Conservation (phyloP, 1,140 invertebrate genomes). For the Thaumetopoea pityocampa region DNA sequence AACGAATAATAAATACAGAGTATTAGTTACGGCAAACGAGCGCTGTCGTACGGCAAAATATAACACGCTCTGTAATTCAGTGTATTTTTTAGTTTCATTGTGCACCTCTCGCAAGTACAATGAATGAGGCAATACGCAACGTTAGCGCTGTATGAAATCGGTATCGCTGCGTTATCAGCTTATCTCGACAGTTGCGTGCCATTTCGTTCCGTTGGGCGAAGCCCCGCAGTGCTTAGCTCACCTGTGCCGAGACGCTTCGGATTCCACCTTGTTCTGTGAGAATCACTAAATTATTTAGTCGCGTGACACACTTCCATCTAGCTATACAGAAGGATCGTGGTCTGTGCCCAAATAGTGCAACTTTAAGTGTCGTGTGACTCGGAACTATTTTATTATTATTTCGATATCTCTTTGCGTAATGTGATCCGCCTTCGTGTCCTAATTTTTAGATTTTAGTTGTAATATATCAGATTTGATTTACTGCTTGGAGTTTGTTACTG, state of each 20-base stretch:
- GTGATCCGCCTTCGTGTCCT: constrained; percentile 4
- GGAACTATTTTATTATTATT: constrained; percentile 14
- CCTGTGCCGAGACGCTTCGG: constrained; percentile 35
- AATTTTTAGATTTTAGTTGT: constrained; percentile 8
- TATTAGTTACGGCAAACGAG: not conserved
- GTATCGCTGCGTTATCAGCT: constrained; percentile 66
- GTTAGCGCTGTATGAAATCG: constrained; percentile 40
- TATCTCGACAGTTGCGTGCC: constrained; percentile 61
- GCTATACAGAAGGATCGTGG: constrained; percentile 24
- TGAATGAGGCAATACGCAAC: constrained; percentile 26
- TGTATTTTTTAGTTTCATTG: not conserved
- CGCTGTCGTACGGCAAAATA: not conserved
- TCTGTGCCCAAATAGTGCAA: constrained; percentile 24
- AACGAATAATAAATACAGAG: too few relatives aligned
- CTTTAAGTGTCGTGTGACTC: constrained; percentile 23
- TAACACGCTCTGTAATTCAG: not conserved
- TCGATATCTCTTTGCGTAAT: constrained; percentile 16
- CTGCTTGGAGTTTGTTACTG: too few relatives aligned
- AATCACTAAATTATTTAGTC: constrained; percentile 34
- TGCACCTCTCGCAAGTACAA: not conserved
- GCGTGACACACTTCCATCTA: constrained; percentile 28
- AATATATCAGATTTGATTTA: too few relatives aligned
- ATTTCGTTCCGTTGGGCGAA: constrained; percentile 36
- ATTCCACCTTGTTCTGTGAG: constrained; percentile 37
- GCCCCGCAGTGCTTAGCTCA: constrained; percentile 42